Percentiles rank a stretch among this genome's conserved stretches.
Conservation (phyloP, 2,888 invertebrate genomes). For the Hydropsyche betteni region DNA sequence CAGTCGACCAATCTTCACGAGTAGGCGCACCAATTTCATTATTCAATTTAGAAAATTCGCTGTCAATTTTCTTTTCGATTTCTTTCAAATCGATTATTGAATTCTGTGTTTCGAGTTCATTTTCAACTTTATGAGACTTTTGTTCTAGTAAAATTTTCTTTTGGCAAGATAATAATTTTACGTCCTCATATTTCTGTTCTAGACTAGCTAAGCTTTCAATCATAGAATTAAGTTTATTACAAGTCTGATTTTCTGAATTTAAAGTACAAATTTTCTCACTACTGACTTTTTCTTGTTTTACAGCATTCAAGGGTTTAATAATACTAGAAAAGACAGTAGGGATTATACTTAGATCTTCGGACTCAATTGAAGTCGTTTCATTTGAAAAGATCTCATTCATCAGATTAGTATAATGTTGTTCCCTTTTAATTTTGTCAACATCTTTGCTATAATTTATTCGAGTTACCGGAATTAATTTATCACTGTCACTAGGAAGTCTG, state of each 20-base stretch:
- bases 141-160: conserved; percentile 10
- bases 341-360: too few species aligned
- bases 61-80: conserved; percentile 30
- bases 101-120: background rate
- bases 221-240: conserved; percentile 28
- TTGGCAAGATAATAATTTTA: background rate
- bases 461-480: conserved; percentile 7
- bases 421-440: background rate
- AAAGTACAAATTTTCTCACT: background rate
- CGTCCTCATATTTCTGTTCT: conserved; percentile 46
- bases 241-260: background rate
- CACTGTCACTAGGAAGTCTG: background rate
- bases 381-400: conserved; percentile 10
- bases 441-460: background rate
- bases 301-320: background rate
- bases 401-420: conserved; percentile 20
- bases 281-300: background rate
- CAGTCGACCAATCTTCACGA: conserved; percentile 57
- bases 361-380: background rate
- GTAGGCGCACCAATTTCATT: conserved; percentile 53
- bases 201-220: conserved; percentile 43
- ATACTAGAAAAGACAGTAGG: conserved; percentile 1
- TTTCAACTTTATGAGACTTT: conserved; percentile 1
- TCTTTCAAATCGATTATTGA: conserved; percentile 40
- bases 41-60: conserved; percentile 32